Conservation (phyloP, 2,113 vertebrate genomes). For the Paracyprichromis sp. region DNA sequence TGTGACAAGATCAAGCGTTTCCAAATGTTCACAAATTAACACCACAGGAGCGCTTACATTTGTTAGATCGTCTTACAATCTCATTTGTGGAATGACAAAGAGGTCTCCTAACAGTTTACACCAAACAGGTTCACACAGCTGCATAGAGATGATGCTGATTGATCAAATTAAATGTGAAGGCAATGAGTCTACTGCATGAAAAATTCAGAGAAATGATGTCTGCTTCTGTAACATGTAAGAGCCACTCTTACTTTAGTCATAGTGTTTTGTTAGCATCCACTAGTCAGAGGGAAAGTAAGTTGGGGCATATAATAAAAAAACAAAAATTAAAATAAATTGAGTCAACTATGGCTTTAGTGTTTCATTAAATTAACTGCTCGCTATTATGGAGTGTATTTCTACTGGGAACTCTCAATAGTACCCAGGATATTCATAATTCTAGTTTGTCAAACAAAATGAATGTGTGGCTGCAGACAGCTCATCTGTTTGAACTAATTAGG, state of each 20-base stretch:
- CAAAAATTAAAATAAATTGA: background rate
- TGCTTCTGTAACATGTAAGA: background rate
- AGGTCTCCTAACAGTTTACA: background rate
- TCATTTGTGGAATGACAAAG: background rate
- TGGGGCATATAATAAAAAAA: background rate
- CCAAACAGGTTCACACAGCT: slow-evolving; percentile 1
- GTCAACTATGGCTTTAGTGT: slow-evolving; percentile 47
- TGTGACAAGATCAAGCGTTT: slow-evolving; percentile 13
- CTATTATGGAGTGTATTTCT: background rate
- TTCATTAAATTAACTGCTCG: background rate
- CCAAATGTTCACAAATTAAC: background rate
- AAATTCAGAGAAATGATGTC: background rate
- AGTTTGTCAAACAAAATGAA: background rate
- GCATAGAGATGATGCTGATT: slow-evolving; percentile 27
- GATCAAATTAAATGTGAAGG: background rate
- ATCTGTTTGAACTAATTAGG: background rate
- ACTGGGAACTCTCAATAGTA: background rate
- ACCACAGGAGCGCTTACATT: background rate
- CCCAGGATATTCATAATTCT: background rate
- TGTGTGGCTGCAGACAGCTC: background rate
- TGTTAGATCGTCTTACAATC: background rate
- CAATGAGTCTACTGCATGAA: background rate
- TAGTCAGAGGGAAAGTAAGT: background rate
- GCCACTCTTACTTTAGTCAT: background rate
- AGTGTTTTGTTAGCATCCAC: background rate